Evolutionary conservation across 2,797 vertebrate genomes (phyloP).

Genomic region (Semotilus atromaculatus): DNA sequence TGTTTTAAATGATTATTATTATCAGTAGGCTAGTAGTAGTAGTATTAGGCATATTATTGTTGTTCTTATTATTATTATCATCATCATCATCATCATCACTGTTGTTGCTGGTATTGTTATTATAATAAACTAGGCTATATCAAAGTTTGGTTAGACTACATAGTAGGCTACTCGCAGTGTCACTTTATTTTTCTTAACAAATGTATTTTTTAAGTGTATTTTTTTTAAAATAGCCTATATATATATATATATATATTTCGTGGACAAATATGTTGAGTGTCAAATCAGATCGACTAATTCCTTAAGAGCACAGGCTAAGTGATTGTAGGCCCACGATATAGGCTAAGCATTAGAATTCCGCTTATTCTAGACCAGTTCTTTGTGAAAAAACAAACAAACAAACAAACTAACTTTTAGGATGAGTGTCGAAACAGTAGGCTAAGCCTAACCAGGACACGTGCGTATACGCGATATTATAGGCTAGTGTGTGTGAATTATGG

Average conservation of each 20-base stretch:
- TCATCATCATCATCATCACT: conserved; percentile 24
- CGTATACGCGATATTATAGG: not conserved
- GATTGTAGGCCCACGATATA: not conserved
- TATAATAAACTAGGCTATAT: conserved; percentile 5
- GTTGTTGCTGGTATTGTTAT: conserved; percentile 28
- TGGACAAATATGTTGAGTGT: not conserved
- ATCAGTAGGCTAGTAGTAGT: too few relatives aligned
- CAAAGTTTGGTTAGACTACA: not conserved
- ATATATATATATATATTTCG: too few relatives aligned
- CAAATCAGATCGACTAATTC: not conserved
- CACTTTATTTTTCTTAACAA: not conserved
- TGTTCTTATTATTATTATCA: not conserved
- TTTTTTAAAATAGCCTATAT: too few relatives aligned
- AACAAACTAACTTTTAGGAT: not conserved
- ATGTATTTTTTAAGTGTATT: not conserved
- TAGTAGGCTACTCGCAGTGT: not conserved
- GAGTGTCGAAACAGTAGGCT: not conserved
- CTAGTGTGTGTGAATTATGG: not conserved
- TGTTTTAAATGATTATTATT: conserved; percentile 17
- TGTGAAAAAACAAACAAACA: not conserved
- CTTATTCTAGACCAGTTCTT: not conserved
- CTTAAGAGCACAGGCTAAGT: not conserved
- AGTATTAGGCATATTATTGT: not conserved
- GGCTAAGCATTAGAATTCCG: not conserved
- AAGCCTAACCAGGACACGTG: not conserved